Base-by-base conservation (phyloP, 2,113 vertebrate species). In the Ochotona princeps region DNA sequence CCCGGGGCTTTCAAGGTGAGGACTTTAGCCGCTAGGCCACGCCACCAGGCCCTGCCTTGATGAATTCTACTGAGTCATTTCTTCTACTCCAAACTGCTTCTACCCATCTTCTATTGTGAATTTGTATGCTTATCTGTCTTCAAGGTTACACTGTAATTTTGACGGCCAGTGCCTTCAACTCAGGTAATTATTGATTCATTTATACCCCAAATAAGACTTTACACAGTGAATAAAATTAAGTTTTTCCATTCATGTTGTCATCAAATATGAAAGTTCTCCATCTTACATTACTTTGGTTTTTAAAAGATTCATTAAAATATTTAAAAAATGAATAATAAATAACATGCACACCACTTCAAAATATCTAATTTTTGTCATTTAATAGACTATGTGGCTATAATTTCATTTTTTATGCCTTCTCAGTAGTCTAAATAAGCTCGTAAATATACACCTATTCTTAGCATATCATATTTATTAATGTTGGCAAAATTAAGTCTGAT, bases 361-460 rank as follows among this genome's bases (percentile, higher is more conserved):
- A 2, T 17, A 69, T 61, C 9, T 66, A 57, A 14, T 30, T 8
- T 75, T 11, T 90, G 21, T 80, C 17, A 80, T 73, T 90, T 90
- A 75, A 51, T 78, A 28, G 32, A 2, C 83, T 82, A 1, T 57
- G 13, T 80, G 57, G 8, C 13, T 87, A 2, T 72, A 57, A 74
- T 78, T 89, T 89, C 57, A 72, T 54, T 84, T 87, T 87, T 93
- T 17, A n/a, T 86, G 28, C 83, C 4, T 15, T 78, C 38, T 63
- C 60, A 74, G 5, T 78, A 87, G 63, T 83, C 91, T 86, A 60
- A 92, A 54, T 74, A 57, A 78, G 1, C 44, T 95, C 70, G 12
- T 69, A 91, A 91, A 60, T 78, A 83, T 63, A 30, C 66, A 8
- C 11, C 47, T 83, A 38, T 66, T 92, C 44, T 67, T 84, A 65